Conservation (phyloP, 2,797 vertebrate species). For the Sebastes cheni region DNA sequence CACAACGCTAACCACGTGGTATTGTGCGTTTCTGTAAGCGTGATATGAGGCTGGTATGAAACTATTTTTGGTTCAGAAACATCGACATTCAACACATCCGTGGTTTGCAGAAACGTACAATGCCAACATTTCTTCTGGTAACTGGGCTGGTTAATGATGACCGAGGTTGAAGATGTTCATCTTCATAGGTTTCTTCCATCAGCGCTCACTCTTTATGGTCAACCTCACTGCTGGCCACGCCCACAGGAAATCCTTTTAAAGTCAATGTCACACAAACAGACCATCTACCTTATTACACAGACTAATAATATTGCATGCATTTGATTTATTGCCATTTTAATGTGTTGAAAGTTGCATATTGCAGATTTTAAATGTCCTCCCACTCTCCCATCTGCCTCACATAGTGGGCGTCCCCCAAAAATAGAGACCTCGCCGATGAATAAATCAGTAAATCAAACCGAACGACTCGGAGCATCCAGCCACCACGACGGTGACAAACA, state of each 20-base stretch:
- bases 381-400: background rate
- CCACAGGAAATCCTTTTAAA: background rate
- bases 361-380: background rate
- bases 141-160: no score
- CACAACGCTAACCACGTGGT: no score
- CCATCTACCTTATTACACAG: background rate
- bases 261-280: background rate
- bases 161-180: no score
- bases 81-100: no score
- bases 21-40: no score
- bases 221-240: no score
- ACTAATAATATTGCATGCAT: background rate
- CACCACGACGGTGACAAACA: background rate
- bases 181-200: background rate
- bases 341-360: background rate
- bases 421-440: background rate
- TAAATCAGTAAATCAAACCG: background rate
- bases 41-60: no score
- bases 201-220: no score
- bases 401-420: accelerated
- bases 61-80: no score
- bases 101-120: no score
- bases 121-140: no score
- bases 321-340: background rate
- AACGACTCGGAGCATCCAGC: background rate